Conservation (phyloP, 2,797 vertebrate species). For the Threskiornis aethiopicus region DNA sequence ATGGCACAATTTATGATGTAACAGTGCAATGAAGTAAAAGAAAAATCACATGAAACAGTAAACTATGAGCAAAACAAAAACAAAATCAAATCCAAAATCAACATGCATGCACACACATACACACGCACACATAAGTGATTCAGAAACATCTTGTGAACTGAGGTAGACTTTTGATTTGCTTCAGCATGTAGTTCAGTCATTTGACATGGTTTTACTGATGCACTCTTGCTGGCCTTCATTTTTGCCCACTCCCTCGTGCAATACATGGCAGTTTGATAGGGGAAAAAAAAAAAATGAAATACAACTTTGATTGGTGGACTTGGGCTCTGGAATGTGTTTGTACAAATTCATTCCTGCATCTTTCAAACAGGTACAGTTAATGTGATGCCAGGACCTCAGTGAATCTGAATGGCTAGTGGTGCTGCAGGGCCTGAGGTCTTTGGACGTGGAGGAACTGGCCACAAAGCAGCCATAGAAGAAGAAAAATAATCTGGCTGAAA, state of each 20-base stretch:
- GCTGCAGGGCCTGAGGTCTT: neutral
- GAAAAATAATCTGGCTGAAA: neutral
- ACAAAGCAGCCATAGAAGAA: neutral
- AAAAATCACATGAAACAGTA: neutral
- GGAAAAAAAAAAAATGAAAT: neutral
- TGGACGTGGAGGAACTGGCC: neutral
- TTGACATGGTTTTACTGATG: neutral
- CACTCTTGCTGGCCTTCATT: neutral
- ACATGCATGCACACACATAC: rapidly evolving
- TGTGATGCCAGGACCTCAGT: neutral
- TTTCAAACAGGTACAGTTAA: neutral
- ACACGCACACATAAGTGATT: neutral
- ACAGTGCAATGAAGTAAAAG: neutral
- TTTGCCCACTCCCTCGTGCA: neutral
- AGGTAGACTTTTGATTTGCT: neutral
- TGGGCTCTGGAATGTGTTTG: neutral
- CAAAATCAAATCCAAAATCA: neutral
- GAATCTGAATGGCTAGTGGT: neutral
- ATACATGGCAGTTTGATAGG: neutral
- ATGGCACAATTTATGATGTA: neutral
- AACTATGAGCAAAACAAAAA: neutral
- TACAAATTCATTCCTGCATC: neutral
- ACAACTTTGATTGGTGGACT: neutral
- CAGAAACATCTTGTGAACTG: neutral
- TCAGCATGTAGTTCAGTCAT: neutral